Percentiles rank a stretch among this genome's conserved stretches.
phyloP scores from a whole-genome alignment of 2,888 invertebrate genomes.

The Tetranychus piercei region DNA sequence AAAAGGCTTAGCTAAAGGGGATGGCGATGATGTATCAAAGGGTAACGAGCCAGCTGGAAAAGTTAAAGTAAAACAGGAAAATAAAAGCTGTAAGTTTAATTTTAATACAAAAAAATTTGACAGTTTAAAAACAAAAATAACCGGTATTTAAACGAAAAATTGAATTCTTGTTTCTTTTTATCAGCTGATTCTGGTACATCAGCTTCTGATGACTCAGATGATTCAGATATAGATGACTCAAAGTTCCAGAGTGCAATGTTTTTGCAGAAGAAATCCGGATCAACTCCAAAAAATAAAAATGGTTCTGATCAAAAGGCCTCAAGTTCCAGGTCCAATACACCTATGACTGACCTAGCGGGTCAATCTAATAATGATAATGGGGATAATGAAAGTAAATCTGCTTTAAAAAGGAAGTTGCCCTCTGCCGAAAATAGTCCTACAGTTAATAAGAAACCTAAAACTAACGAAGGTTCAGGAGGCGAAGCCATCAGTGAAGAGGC shows the following conservation, averaged over 20 bases:
- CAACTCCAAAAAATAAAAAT: conserved; percentile 5
- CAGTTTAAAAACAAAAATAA: background rate
- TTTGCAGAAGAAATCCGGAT: conserved; percentile 30
- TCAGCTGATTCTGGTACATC: conserved; percentile 10
- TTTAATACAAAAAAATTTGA: background rate
- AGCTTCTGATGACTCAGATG: conserved; percentile 37
- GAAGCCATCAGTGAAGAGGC: conserved; percentile 84
- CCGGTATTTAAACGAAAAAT: background rate
- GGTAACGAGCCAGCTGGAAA: conserved; percentile 22
- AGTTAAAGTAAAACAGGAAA: conserved; percentile 22
- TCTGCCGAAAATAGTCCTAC: background rate
- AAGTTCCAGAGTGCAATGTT: conserved; percentile 33
- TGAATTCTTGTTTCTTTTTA: background rate
- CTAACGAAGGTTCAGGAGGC: conserved; percentile 35
- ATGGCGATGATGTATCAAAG: conserved; percentile 18
- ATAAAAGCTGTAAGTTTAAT: conserved; percentile 19
- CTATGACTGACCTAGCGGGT: background rate
- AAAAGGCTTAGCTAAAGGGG: conserved; percentile 16
- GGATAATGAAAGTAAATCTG: background rate
- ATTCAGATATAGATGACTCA: conserved; percentile 37
- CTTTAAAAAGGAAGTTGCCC: conserved; percentile 6
- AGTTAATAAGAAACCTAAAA: conserved; percentile 9
- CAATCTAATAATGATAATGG: background rate
- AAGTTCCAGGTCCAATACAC: background rate
- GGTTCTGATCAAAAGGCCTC: conserved; percentile 5